Conservation (phyloP, 2,888 invertebrate genomes). For the Mylabris sibirica region DNA sequence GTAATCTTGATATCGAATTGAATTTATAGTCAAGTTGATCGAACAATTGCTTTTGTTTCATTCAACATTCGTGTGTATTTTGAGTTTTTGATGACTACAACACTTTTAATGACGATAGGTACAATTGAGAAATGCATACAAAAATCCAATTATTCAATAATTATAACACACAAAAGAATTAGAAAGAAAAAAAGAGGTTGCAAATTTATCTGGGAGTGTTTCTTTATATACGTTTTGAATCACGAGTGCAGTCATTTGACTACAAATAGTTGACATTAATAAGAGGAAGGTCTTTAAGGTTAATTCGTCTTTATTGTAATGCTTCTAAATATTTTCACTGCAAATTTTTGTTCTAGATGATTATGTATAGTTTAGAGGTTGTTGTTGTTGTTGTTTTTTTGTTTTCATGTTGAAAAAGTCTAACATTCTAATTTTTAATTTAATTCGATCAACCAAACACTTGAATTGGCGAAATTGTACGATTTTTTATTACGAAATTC, state of each 20-base stretch:
- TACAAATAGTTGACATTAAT: constrained; percentile 36
- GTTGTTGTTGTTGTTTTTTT: not conserved
- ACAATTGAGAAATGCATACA: not conserved
- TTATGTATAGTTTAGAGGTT: too few relatives aligned
- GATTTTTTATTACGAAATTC: too few relatives aligned
- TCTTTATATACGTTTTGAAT: constrained; percentile 18
- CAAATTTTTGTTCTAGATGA: not conserved
- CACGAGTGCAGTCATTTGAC: constrained; percentile 34
- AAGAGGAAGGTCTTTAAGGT: constrained; percentile 27
- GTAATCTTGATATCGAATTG: too few relatives aligned
- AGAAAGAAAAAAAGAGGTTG: not conserved
- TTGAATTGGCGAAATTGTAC: too few relatives aligned
- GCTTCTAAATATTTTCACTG: constrained; percentile 21
- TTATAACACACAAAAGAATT: not conserved
- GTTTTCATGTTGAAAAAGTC: not conserved
- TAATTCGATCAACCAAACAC: too few relatives aligned
- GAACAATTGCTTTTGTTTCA: too few relatives aligned
- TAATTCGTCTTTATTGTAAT: constrained; percentile 29
- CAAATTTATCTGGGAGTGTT: not conserved
- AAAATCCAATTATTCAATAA: not conserved
- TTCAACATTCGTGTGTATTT: too few relatives aligned
- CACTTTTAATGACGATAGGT: too few relatives aligned
- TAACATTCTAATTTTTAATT: too few relatives aligned
- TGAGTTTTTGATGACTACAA: too few relatives aligned
- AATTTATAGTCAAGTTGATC: not conserved